Evolutionary conservation across 2,797 vertebrate genomes (phyloP), one percentile per base, ranked within the genome.

Genomic region (Myiothlypis coronata): DNA sequence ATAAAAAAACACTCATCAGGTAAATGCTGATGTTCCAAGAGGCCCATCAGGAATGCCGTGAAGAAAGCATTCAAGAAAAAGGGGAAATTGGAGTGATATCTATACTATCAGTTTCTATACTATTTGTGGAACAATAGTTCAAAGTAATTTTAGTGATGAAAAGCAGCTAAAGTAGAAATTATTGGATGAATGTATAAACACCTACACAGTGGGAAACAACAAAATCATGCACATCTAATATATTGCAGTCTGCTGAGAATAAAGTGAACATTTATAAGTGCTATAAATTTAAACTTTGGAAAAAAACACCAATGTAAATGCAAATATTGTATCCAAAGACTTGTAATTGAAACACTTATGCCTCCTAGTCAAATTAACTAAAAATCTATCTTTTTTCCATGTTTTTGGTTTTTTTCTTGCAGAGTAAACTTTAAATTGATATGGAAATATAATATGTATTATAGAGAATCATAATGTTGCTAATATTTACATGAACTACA

Each of bases 401-500:
- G 9, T 34, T 47, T 8, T 27, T 59, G 39, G 8, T 50, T 34
- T 78, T 35, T 76, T 72, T 5, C 6, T 9, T 76, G 14, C 13
- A 46, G 14, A 52, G 7, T 32, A 60, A 72, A 55, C 2, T 67
- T 74, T 10, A 49, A 75, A 61, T 43, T 44, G 14, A 44, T 52
- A 70, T 11, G 5, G 49, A 87, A 87, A 78, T 83, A 44, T 4
- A 64, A 72, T 78, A 24, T 57, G 10, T 55, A 47, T 5, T 63
- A 12, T 18, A 71, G 28, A 65, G 30, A 63, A 57, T 53, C 28
- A 35, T 47, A 50, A 80, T 86, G 6, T 69, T 85, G 23, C 67
- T 89, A 68, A 52, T 89, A 67, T 77, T 90, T 94, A 19, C 72
- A 86, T 82, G 16, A 55, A 47, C 60, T 75, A 56, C 43, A 87